These are phyloP conservation scores for Macropodus opercularis DNA, from an alignment of 2,797 vertebrate genomes.

Conservation along the genomic window DNA sequence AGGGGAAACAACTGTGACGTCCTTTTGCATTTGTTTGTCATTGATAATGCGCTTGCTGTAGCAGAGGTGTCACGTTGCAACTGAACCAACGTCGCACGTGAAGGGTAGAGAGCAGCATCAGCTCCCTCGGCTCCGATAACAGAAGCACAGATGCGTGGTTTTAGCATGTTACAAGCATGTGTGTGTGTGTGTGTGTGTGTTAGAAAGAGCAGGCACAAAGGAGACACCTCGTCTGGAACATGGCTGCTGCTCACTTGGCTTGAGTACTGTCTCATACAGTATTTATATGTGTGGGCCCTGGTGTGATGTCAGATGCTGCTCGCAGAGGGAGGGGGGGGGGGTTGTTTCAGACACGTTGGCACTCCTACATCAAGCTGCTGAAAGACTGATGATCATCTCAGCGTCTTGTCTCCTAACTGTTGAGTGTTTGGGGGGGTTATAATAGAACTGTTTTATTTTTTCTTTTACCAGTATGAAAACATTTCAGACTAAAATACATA, in stretches of 20 bases:
- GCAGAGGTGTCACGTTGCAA: not conserved
- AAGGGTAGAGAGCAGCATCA: not conserved
- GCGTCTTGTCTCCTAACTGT: not conserved
- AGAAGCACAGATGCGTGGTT: conserved; percentile 18
- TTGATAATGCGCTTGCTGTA: not conserved
- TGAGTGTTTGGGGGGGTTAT: too few species aligned
- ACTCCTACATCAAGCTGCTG: conserved; percentile 33
- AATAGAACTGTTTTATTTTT: not conserved
- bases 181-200: not conserved
- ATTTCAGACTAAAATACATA: too few species aligned
- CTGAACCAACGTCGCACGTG: not conserved
- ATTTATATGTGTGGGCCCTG: conserved; percentile 57
- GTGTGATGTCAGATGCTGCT: conserved; percentile 62
- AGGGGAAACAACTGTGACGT: conserved; percentile 21
- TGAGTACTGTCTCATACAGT: conserved; percentile 46
- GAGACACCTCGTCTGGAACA: conserved; percentile 56
- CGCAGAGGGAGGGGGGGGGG: conserved; percentile 6
- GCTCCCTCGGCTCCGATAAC: conserved; percentile 15
- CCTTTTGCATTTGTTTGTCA: not conserved
- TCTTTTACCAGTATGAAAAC: not conserved
- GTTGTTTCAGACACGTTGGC: conserved; percentile 36
- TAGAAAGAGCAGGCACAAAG: conserved; percentile 30
- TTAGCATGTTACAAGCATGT: conserved; percentile 8
- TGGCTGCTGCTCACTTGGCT: conserved; percentile 71
- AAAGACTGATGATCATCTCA: conserved; percentile 8